Conservation (phyloP, 2,113 vertebrate species). For the Elaphurus davidianus region DNA sequence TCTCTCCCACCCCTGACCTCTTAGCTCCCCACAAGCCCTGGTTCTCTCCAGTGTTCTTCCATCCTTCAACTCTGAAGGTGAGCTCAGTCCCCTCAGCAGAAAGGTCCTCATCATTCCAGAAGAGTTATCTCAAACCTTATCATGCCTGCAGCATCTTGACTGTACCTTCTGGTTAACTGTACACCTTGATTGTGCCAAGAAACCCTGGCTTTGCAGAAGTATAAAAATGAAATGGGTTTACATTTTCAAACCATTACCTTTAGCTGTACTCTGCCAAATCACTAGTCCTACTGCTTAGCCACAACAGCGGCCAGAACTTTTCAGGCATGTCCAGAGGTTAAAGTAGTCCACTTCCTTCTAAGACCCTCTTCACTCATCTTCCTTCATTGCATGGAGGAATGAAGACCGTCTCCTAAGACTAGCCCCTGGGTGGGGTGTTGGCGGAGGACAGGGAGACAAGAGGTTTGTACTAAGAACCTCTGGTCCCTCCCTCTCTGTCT, state of each 20-base stretch:
- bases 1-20: too few relatives aligned
- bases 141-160: fast-evolving
- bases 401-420: neutral
- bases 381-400: neutral
- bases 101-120: neutral
- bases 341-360: neutral
- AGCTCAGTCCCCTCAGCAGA: neutral
- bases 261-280: neutral
- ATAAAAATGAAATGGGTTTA: neutral
- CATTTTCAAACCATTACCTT: neutral
- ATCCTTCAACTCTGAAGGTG: neutral
- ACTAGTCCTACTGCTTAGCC: neutral
- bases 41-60: neutral
- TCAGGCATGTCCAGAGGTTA: neutral
- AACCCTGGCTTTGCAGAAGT: neutral
- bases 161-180: neutral
- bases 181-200: neutral
- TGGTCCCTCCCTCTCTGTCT: neutral
- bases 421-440: neutral
- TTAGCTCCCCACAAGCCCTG: too few relatives aligned
- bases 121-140: neutral
- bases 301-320: neutral
- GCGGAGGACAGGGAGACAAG: neutral
- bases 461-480: neutral
- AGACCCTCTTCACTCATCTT: neutral